phyloP scores from a whole-genome alignment of 2,113 vertebrate genomes.

The Amia ocellicauda region DNA sequence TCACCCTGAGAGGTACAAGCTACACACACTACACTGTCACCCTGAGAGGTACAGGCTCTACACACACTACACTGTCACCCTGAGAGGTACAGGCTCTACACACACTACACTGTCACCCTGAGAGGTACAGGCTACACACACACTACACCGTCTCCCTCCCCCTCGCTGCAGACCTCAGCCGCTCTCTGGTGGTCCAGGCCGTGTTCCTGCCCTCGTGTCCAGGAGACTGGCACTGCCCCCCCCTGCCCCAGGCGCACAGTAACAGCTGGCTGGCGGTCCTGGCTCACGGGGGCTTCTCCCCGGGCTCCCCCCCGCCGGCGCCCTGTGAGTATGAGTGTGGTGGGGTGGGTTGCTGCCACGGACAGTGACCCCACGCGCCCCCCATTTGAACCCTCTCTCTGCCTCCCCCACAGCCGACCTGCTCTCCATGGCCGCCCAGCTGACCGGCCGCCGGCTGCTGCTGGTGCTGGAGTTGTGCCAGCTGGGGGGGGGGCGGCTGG shows the following conservation, averaged over 20 bases:
- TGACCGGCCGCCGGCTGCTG: constrained; percentile 60
- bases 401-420: constrained; percentile 49
- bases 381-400: neutral
- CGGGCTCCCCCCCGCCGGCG: constrained; percentile 47
- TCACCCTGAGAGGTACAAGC: no score
- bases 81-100: neutral
- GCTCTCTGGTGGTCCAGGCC: constrained; percentile 40
- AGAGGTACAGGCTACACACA: neutral
- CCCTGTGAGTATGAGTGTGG: constrained; percentile 25
- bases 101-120: neutral
- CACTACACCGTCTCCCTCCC: neutral
- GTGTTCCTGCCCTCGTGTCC: constrained; percentile 53
- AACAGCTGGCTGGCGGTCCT: constrained; percentile 64
- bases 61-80: neutral
- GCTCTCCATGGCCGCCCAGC: constrained; percentile 45
- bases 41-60: neutral
- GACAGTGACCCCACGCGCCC: neutral
- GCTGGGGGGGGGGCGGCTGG: constrained; percentile 50
- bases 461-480: constrained; percentile 65
- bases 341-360: constrained; percentile 30
- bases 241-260: constrained; percentile 35
- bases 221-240: constrained; percentile 25
- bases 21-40: no score
- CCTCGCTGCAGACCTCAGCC: constrained; percentile 49
- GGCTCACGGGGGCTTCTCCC: constrained; percentile 60